Evolutionary conservation across 2,797 vertebrate species (phyloP).

Genomic region (Karalla daura): DNA sequence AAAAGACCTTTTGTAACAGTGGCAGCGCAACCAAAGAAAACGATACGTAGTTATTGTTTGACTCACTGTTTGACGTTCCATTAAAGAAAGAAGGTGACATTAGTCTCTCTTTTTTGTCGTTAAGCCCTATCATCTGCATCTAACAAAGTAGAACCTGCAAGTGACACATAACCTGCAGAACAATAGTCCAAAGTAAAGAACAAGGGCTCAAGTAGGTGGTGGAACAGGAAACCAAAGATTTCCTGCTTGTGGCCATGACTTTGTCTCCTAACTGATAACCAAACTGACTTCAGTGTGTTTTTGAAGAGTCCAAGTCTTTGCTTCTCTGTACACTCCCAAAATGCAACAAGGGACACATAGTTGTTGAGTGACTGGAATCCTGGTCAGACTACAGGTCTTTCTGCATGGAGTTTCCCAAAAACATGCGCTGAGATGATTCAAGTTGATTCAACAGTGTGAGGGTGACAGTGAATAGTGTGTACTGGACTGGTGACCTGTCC

Average conservation of each 20-base stretch:
- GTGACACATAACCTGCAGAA: not conserved
- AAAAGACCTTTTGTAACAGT: not conserved
- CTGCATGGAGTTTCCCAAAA: too few species aligned
- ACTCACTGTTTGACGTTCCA: too few species aligned
- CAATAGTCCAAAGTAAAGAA: not conserved
- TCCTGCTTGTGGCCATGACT: not conserved
- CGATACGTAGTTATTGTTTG: too few species aligned
- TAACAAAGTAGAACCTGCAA: not conserved
- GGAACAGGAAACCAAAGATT: not conserved
- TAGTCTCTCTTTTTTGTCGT: not conserved
- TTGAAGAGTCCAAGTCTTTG: not conserved
- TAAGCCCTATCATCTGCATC: not conserved
- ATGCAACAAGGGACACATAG: too few species aligned
- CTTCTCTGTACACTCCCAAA: not conserved
- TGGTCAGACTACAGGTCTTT: too few species aligned
- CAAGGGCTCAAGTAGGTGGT: not conserved
- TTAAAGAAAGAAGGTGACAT: not conserved
- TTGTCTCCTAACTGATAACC: not conserved
- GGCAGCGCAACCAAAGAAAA: too few species aligned
- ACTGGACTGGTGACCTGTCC: too few species aligned
- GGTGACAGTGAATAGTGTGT: too few species aligned
- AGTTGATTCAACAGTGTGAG: too few species aligned
- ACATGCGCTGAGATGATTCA: too few species aligned
- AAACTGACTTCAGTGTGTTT: not conserved
- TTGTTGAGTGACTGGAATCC: too few species aligned